Evolutionary conservation across 2,113 vertebrate species (phyloP).

Genomic region (Onychostruthus taczanowskii): DNA sequence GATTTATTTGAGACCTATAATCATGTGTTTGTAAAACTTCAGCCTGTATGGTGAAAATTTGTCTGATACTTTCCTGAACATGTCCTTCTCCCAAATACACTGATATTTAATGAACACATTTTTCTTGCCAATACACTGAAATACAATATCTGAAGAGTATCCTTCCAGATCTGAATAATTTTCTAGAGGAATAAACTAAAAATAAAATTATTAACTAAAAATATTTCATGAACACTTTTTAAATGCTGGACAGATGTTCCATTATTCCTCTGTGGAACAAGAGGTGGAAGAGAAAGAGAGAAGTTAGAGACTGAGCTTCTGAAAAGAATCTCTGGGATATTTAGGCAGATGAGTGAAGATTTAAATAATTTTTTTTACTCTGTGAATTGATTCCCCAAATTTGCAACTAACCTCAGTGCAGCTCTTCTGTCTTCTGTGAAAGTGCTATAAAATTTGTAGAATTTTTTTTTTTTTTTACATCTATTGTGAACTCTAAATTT

Average conservation of each 20-base stretch:
- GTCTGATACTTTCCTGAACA: not conserved
- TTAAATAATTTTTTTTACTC: not conserved
- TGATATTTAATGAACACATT: not conserved
- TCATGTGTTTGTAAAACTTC: not conserved
- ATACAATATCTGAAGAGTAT: not conserved
- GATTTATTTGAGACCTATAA: not conserved
- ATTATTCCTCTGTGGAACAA: not conserved
- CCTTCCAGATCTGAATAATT: not conserved
- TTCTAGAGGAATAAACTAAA: not conserved
- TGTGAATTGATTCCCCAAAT: not conserved
- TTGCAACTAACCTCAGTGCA: not conserved
- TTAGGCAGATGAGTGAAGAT: not conserved
- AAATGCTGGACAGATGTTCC: not conserved
- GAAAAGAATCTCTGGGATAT: not conserved
- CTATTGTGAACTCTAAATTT: not conserved
- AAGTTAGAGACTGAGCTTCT: not conserved
- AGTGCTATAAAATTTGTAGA: not conserved
- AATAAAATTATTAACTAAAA: not conserved
- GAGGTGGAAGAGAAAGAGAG: not conserved
- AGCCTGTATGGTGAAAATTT: not conserved
- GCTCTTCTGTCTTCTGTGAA: not conserved
- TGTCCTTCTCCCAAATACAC: not conserved
- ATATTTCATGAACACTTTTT: not conserved
- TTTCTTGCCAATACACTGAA: not conserved
- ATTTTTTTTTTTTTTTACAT: not conserved